A percentile compares a stretch with the other conserved stretches of the same genome.
Evolutionary conservation across 2,888 invertebrate species (phyloP).

Genomic region (Orthonychiurus folsomi): DNA sequence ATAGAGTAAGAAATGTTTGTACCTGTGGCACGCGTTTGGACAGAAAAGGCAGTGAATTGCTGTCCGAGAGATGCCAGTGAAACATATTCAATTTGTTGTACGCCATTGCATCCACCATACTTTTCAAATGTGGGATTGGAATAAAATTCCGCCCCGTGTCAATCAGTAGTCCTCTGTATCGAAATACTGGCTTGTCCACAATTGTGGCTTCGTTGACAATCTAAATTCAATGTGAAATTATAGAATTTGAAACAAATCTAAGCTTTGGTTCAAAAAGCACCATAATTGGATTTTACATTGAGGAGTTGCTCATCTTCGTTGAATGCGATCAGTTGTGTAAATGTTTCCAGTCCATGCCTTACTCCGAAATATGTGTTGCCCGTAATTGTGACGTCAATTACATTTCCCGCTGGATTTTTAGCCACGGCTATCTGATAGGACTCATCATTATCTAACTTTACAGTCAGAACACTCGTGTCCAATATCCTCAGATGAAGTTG

Average conservation of each 20-base stretch:
- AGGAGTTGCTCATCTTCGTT: constrained; percentile 15
- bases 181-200: constrained; percentile 52
- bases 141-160: constrained; percentile 48
- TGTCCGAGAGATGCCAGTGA: constrained; percentile 48
- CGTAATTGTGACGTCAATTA: constrained; percentile 15
- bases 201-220: constrained; percentile 57
- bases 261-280: not conserved
- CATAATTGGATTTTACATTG: constrained; percentile 35
- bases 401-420: not conserved
- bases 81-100: constrained; percentile 60
- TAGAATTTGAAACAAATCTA: constrained; percentile 4
- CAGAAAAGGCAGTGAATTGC: constrained; percentile 50
- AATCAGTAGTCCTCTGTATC: constrained; percentile 50
- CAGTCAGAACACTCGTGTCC: not conserved
- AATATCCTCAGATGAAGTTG: not conserved
- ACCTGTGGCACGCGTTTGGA: constrained; percentile 44
- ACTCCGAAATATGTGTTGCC: constrained; percentile 36
- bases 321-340: constrained; percentile 25
- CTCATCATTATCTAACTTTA: constrained; percentile 33
- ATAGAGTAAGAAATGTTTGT: not conserved
- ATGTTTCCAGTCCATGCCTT: constrained; percentile 35
- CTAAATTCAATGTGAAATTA: not conserved
- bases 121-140: constrained; percentile 57
- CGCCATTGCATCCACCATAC: constrained; percentile 75
- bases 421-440: constrained; percentile 21